Evolutionary conservation across 2,113 vertebrate genomes (phyloP), one percentile per base, ranked within the genome.

Genomic region (Scomber colias): DNA sequence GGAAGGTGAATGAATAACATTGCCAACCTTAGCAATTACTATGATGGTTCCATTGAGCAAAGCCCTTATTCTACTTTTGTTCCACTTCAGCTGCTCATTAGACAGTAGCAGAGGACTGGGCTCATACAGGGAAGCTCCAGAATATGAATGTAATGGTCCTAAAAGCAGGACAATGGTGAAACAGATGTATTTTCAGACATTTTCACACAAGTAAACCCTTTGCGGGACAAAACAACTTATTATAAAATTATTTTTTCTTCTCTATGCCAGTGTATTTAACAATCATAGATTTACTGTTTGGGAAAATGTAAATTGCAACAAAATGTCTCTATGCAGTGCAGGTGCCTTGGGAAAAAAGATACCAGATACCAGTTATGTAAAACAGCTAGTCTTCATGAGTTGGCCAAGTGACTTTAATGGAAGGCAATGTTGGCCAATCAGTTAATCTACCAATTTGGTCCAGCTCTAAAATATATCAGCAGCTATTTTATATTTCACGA

Each of bases 21-120:
- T 61, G 57, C 45, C 78, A 77, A 49, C 69, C 59, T 31, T 13
- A 30, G 79, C 79, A 81, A 84, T 84, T 81, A 75, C 86, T 59
- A 31, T 84, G 53, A 83, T 71, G 24, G 31, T 78, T 69, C 71
- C 69, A 80, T 81, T 86, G 86, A 90, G 84, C 40, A 79, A 83
- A 83, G 81, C 59, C 79, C 77, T 90, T 81, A 75, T 76, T 72
- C 75, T 78, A 75, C 79, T 82, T 75, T 91, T 84, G 84, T 80
- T 87, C 73, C 82, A 76, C 35, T 88, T 78, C 89, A 86, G 89
- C 85, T 90, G 89, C 81, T 89, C 88, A 85, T 88, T 85, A 87
- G 84, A 71, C 64, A 77, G 3, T 57, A 51, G 76, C 46, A 50
- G 55, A 80, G 53, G 54, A 61, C 50, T 44, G 8, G 13, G 40